Base-by-base conservation (phyloP, 2,888 invertebrate species). In the Oxycera nigricornis region DNA sequence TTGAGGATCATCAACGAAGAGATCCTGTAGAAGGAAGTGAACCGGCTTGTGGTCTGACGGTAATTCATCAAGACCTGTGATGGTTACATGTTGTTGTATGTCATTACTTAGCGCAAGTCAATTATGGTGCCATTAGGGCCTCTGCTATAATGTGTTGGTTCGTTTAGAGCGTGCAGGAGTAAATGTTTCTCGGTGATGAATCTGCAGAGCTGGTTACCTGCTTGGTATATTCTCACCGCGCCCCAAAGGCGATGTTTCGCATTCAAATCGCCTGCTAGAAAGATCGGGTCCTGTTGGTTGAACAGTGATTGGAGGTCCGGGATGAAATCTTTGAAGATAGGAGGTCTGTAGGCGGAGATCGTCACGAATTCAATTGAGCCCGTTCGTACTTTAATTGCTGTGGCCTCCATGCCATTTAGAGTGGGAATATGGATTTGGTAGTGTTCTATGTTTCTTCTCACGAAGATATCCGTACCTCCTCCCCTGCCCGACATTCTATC, bases 311-410 rank as follows among this genome's bases (percentile, higher is more conserved):
- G n/a, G 3, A 61, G 20, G 31, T 61, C 61, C 20, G 0, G 17
- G 0, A 7, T 6, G 11, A 31, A 31, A n/a, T 17, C 26, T 1
- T 20, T 0, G 17, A 7, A 20, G 2, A 2, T 61, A 20, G 17
- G 17, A 6, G 2, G 14, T 11, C 22, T 31, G 31, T 35, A 61
- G 2, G n/a, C 17, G n/a, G 61, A 61, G 35, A 61, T 1, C 20
- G 20, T 20, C 4, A 22, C 7, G 11, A 61, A n/a, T 9, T 61
- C 31, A 11, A 61, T 17, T 7, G 35, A 31, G 35, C 20, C 22
- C 31, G 61, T 31, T 35, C 35, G n/a, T n/a, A 31, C 61, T 22
- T 61, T 61, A 3, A 61, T 61, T n/a, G 35, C n/a, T n/a, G n/a
- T n/a, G n/a, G n/a, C n/a, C n/a, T n/a, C n/a, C n/a, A n/a, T n/a